A percentile compares a stretch with the other conserved stretches of the same genome.
phyloP scores from a whole-genome alignment of 2,113 vertebrate species.

The Cyanoramphus novaezelandiae region DNA sequence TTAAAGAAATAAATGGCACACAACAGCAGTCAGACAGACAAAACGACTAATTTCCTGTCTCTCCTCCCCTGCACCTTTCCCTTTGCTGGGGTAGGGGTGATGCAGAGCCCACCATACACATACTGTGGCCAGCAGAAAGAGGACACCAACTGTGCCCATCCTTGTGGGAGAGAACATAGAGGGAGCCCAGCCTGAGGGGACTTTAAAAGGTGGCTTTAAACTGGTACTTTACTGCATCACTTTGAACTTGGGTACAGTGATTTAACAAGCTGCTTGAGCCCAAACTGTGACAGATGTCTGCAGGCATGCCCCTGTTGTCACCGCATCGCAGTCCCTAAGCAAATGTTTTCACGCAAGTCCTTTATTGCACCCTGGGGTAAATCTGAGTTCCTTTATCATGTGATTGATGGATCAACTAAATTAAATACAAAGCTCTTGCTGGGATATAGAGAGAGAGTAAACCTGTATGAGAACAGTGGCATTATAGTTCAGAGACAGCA shows the following conservation, averaged over 20 bases:
- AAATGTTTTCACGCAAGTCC: background rate
- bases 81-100: rapidly evolving
- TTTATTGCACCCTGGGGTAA: background rate
- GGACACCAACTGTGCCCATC: rapidly evolving
- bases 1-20: background rate
- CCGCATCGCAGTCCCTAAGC: background rate
- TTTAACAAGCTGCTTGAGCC: background rate
- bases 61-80: background rate
- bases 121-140: too few species aligned
- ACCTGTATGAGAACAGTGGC: background rate
- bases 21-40: background rate
- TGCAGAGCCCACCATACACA: background rate
- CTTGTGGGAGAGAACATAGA: background rate
- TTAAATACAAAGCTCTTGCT: background rate
- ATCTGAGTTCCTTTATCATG: background rate
- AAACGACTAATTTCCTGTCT: background rate
- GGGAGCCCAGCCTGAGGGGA: background rate
- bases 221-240: background rate
- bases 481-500: background rate
- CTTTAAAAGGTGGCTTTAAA: background rate
- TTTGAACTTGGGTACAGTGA: background rate
- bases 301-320: background rate
- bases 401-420: background rate
- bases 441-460: background rate
- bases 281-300: background rate